Conservation (phyloP, 2,113 vertebrate species). For the Nothoprocta pentlandii region DNA sequence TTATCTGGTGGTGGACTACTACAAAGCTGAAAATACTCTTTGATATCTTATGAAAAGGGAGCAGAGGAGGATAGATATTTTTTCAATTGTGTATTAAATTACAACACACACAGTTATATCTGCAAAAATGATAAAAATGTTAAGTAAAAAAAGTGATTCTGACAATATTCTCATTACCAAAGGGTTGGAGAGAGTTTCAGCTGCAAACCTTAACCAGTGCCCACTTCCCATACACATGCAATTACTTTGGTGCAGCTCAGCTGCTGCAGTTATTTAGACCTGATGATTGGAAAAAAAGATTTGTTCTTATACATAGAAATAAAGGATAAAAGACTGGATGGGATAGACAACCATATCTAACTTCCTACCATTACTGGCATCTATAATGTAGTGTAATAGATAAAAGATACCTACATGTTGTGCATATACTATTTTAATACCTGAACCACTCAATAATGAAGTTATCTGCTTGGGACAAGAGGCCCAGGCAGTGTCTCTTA, state of each 20-base stretch:
- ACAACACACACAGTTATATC: not conserved
- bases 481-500: not conserved
- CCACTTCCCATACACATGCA: not conserved
- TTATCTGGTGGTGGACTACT: not conserved
- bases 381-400: not conserved
- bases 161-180: not conserved
- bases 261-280: not conserved
- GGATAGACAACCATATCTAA: not conserved
- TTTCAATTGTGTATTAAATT: not conserved
- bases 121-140: not conserved
- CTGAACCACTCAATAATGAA: not conserved
- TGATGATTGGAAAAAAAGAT: not conserved
- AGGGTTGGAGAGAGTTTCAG: not conserved
- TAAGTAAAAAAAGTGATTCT: not conserved
- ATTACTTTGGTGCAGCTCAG: not conserved
- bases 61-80: not conserved
- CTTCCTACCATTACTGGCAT: not conserved
- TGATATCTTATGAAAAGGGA: not conserved
- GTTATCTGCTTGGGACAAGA: not conserved
- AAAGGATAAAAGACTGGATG: not conserved
- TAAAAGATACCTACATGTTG: not conserved
- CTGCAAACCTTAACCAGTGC: not conserved
- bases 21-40: not conserved
- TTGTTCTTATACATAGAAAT: not conserved
- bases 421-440: not conserved